A percentile compares a stretch with the other conserved stretches of the same genome.
Conservation (phyloP, 1,140 invertebrate genomes). For the Sipha flava region DNA sequence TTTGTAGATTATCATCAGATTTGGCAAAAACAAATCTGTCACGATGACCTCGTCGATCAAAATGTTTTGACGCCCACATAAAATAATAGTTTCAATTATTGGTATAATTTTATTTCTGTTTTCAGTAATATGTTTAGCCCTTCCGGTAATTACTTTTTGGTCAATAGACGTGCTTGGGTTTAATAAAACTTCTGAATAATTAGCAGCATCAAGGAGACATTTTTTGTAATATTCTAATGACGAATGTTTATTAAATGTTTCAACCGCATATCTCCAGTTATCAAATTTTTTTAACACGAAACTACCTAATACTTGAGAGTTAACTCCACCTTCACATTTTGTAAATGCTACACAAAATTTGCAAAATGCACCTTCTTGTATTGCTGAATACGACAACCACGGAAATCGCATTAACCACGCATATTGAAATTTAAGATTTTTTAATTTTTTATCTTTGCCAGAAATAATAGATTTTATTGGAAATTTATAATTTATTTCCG, state of each 20-base stretch:
- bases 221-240: neutral
- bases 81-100: neutral
- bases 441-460: no score
- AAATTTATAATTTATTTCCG: no score
- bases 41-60: neutral
- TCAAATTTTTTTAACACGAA: neutral
- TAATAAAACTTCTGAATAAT: neutral
- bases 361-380: neutral
- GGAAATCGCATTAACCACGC: neutral
- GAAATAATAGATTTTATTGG: no score
- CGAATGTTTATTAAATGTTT: neutral
- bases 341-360: constrained; percentile 10
- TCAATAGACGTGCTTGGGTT: neutral
- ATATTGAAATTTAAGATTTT: no score
- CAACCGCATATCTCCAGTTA: neutral
- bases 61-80: neutral
- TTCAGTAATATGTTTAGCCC: neutral
- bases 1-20: neutral
- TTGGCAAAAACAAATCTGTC: neutral
- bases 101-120: neutral
- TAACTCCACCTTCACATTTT: neutral
- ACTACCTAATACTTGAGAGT: neutral
- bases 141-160: neutral
- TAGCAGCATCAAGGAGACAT: neutral
- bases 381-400: neutral